Base-by-base conservation (phyloP, 1,140 invertebrate genomes). In the Wiebesia pumilae region DNA sequence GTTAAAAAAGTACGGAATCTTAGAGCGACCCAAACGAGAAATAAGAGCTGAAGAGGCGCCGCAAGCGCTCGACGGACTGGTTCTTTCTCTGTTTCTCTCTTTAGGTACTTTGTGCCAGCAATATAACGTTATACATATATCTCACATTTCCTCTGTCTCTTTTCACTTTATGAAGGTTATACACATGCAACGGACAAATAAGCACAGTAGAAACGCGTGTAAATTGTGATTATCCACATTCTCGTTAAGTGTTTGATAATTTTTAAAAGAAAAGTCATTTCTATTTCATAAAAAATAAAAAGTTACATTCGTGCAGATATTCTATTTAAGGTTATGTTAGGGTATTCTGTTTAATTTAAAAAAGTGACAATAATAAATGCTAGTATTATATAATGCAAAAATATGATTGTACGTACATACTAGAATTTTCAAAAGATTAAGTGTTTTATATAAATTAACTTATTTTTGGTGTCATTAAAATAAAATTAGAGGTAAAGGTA, bases 21-120 rank as follows among this genome's bases (percentile, higher is more conserved):
- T 47, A n/a, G n/a, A 79, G 43, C 51, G 43, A 79, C 77, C n/a
- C 30, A 51, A 79, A 33, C 47, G 19, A 79, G 75, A 75, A 73
- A 75, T 38, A 27, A 81, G 43, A 83, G 33, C 40, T 73, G 67
- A 83, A 73, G 65, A 83, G 67, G 81, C 65, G 81, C 67, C 40
- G 81, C 81, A 69, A 83, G 43, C 81, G 65, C 67, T 77, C 54
- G 82, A 21, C 82, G 30, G 27, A 58, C 78, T 62, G 51, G 1
- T 12, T 62, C 21, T n/a, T 19, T 38, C 35, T 71, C 78, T 38
- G 38, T 62, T 27, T 30, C 47, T 54, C 77, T 79, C 77, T 79
- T 38, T 38, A 21, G 16, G 3, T 21, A 71, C 33, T 71, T 71
- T 38, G 33, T 38, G 35, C 19, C 3, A 27, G 9, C 69, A 38